Evolutionary conservation across 1,140 invertebrate species (phyloP), one percentile per base, ranked within the genome.

Genomic region (Magallana ariakensis): DNA sequence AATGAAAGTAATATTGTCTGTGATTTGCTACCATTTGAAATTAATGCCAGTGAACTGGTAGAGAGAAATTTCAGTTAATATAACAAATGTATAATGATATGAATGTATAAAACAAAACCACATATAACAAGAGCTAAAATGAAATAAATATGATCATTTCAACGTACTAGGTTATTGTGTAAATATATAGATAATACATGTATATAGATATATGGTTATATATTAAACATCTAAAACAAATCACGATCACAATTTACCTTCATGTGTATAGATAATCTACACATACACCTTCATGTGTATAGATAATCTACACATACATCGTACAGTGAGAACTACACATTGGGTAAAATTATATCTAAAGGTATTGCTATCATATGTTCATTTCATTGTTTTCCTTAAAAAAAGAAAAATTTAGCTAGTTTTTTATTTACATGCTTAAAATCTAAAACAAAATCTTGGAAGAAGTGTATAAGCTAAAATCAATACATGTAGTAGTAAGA

Each of bases 41-140:
- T 11, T 26, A 26, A 75, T 75, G 66, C 66, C 22, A 26, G 66
- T 75, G 66, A 75, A 75, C 66, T 33, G 66, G 33, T 75, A 75
- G 66, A 9, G 11, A 75, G 66, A 75, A 46, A 19, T 75, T 75
- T 75, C 66, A 75, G 66, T 75, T 26, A 46, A 46, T 46, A 75
- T 75, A 75, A 75, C 66, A 75, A 75, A 75, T 75, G 66, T 75
- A 75, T 75, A 75, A 75, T 75, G 66, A 75, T 75, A 75, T 75
- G 66, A 75, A 26, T 75, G 66, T 75, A 75, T 26, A 75, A 75
- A 75, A 70, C 62, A 70, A 70, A 70, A 75, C 66, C 66, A 75
- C 66, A 75, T 75, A 75, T 75, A 75, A 75, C 66, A 75, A 75
- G 66, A 75, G 66, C 66, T 75, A 75, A 75, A 75, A 75, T 75